Base-by-base conservation (phyloP, 1,140 invertebrate species). In the Neomicropteryx cornuta region DNA sequence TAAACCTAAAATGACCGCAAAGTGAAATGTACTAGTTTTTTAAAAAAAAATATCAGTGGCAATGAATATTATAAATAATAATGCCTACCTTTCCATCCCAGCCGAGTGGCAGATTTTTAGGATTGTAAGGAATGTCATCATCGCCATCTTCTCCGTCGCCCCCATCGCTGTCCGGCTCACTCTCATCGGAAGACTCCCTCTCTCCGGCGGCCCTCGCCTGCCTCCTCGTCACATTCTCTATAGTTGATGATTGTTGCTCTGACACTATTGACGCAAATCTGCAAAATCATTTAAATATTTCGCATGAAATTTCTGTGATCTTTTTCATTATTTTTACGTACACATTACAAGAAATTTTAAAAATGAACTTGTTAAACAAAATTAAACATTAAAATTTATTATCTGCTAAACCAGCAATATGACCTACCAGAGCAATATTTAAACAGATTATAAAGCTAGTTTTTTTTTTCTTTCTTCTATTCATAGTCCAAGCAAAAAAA, bases 61-160 rank as follows among this genome's bases (percentile, higher is more conserved):
- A 17, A 42, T 39, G 40, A 43, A 17, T 13, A 8, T 37, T 37
- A 13, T 5, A 43, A 34, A 13, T 22, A 24, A 36, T 23, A 35
- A 3, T 16, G n/a, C n/a, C n/a, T n/a, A n/a, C 81, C 70, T 99
- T 99, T 32, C 96, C 97, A 70, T 99, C 97, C 96, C 96, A 99
- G 4, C 96, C 97, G 0, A 99, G 73, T 2, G 97, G 97, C 21
- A 99, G 62, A 70, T 99, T 99, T 68, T 99, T 99, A 0, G 97
- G 97, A 71, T 99, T 99, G 60, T 99, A 99, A 0, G 95, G 93
- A 28, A 97, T 87, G 49, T 90, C 88, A 57, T 92, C 86, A 36
- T 70, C 68, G n/a, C n/a, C n/a, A 32, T 89, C 87, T 45, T 94
- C 91, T 49, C 93, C 88, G 49, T 88, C 79, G 42, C 90, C 86